phyloP scores from a whole-genome alignment of 2,888 invertebrate species.

The Dioctria rufipes region DNA sequence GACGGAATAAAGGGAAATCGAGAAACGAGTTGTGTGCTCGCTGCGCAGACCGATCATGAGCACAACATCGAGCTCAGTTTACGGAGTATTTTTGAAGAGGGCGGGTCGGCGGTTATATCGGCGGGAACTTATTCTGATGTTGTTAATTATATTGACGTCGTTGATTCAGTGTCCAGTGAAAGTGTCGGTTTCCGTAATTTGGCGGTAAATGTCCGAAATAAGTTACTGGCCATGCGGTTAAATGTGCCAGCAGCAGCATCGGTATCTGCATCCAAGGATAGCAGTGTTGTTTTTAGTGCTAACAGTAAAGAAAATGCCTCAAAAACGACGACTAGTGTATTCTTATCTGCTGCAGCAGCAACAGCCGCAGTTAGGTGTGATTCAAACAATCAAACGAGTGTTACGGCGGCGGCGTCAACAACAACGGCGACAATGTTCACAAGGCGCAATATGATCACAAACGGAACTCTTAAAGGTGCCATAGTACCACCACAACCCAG shows the following conservation, averaged over 20 bases:
- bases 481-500: slow-evolving; percentile 65
- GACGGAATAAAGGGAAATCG: slow-evolving; percentile 26
- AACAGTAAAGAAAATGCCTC: slow-evolving; percentile 19
- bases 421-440: not conserved
- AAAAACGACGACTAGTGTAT: not conserved
- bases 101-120: slow-evolving; percentile 55
- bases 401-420: not conserved
- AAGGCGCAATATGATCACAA: slow-evolving; percentile 34
- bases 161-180: slow-evolving; percentile 51
- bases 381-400: slow-evolving; percentile 25
- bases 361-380: slow-evolving; percentile 55
- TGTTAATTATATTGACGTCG: slow-evolving; percentile 42
- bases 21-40: slow-evolving; percentile 45
- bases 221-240: slow-evolving; percentile 66
- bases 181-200: slow-evolving; percentile 52
- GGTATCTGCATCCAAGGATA: slow-evolving; percentile 39
- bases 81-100: slow-evolving; percentile 51
- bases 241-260: slow-evolving; percentile 66
- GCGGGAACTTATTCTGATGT: slow-evolving; percentile 52
- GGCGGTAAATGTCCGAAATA: slow-evolving; percentile 58
- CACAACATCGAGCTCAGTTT: slow-evolving; percentile 54
- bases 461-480: slow-evolving; percentile 60
- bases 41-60: slow-evolving; percentile 54
- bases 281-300: slow-evolving; percentile 19
- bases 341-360: slow-evolving; percentile 6